Percentiles rank a stretch among this genome's conserved stretches.
Evolutionary conservation across 2,888 invertebrate species (phyloP).

Genomic region (Pachydiplax longipennis): DNA sequence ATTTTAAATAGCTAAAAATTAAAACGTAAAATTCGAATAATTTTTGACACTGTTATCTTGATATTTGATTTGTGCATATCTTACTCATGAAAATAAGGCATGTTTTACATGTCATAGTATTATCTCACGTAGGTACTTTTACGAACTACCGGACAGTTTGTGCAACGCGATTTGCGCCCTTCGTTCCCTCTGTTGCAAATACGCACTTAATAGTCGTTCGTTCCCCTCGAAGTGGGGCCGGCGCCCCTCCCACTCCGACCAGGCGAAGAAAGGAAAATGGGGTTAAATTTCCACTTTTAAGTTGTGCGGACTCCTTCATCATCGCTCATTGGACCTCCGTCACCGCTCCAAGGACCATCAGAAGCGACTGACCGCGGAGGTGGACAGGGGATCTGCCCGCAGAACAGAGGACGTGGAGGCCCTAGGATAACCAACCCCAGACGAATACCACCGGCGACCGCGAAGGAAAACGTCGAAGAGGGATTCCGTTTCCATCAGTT

Average conservation of each 20-base stretch:
- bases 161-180: neutral
- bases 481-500: neutral
- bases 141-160: too few species aligned
- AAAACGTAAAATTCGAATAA: too few species aligned
- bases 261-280: slow-evolving; percentile 21
- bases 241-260: neutral
- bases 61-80: too few species aligned
- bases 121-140: too few species aligned
- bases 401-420: too few species aligned
- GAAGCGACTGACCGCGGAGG: neutral
- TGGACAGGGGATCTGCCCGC: neutral
- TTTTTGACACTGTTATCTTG: too few species aligned
- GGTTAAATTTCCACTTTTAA: slow-evolving; percentile 31
- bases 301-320: neutral
- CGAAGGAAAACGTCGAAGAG: too few species aligned
- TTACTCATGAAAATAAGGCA: too few species aligned
- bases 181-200: neutral
- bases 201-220: neutral
- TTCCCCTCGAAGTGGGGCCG: neutral
- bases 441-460: too few species aligned
- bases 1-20: too few species aligned
- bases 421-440: too few species aligned
- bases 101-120: too few species aligned
- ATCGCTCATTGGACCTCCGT: neutral
- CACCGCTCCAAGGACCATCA: neutral